Evolutionary conservation across 2,113 vertebrate species (phyloP).

Genomic region (Benitochromis conjunctus): DNA sequence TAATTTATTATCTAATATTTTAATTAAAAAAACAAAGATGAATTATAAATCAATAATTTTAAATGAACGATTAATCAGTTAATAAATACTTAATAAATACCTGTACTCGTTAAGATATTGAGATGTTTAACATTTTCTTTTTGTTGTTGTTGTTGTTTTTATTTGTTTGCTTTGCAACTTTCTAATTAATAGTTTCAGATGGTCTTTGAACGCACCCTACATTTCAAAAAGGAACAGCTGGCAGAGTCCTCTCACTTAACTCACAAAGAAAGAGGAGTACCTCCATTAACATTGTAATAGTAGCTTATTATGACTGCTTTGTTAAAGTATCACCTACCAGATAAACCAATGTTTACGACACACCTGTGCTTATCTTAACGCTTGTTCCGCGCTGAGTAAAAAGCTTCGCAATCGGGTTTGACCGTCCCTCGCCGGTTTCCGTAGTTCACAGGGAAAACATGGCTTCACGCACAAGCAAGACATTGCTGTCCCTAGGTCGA

Average conservation of each 20-base stretch:
- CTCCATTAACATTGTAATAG: background rate
- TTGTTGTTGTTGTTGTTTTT: background rate
- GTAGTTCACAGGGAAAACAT: slow-evolving; percentile 58
- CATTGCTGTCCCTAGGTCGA: slow-evolving; percentile 50
- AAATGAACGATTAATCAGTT: background rate
- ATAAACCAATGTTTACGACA: background rate
- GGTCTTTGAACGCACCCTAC: background rate
- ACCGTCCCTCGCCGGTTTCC: background rate
- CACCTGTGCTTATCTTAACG: background rate
- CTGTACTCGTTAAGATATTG: background rate
- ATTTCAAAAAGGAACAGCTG: slow-evolving; percentile 26
- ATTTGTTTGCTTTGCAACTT: background rate
- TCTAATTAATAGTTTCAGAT: background rate
- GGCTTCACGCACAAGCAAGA: slow-evolving; percentile 47
- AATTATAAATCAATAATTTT: background rate
- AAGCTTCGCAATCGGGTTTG: background rate
- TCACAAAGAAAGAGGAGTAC: background rate
- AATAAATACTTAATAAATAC: background rate
- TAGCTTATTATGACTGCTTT: background rate
- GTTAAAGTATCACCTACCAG: background rate
- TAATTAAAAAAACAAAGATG: background rate
- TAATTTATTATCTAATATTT: background rate
- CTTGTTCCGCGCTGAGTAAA: background rate
- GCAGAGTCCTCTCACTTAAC: background rate
- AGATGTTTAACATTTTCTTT: background rate